Evolutionary conservation across 2,113 vertebrate genomes (phyloP).

Genomic region (Pipra filicauda): DNA sequence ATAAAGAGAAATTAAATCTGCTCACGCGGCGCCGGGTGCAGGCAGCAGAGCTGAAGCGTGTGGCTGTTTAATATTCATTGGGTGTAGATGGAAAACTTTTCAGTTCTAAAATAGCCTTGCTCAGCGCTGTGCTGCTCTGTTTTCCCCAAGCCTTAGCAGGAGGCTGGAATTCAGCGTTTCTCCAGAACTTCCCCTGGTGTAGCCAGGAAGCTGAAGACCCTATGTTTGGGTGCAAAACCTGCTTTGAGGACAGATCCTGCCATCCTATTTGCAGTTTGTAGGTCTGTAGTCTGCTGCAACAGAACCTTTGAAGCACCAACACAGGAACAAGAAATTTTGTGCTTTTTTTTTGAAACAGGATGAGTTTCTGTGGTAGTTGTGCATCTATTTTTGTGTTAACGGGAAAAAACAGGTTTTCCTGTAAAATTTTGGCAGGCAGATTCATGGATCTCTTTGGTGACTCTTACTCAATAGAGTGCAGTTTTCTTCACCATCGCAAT

Average conservation of each 20-base stretch:
- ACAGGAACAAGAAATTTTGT: neutral
- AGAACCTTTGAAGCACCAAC: neutral
- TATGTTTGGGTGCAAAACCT: neutral
- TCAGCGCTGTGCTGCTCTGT: neutral
- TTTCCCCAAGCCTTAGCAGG: neutral
- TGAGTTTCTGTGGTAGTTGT: neutral
- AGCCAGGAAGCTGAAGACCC: neutral
- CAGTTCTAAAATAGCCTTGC: neutral
- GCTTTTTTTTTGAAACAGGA: neutral
- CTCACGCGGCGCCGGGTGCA: neutral
- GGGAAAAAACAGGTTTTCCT: neutral
- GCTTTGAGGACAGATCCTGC: neutral
- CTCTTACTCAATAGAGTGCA: neutral
- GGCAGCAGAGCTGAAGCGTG: neutral
- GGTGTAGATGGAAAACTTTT: neutral
- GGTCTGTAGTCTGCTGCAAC: neutral
- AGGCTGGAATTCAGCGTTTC: neutral
- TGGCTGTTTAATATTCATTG: slow-evolving; percentile 31
- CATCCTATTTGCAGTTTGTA: neutral
- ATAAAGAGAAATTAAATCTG: neutral
- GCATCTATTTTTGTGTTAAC: neutral
- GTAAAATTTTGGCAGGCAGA: neutral
- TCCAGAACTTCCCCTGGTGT: neutral
- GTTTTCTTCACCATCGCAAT: neutral
- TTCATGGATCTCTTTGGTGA: neutral